Evolutionary conservation across 2,113 vertebrate species (phyloP), one percentile per base, ranked within the genome.

Genomic region (Lutjanus erythropterus): DNA sequence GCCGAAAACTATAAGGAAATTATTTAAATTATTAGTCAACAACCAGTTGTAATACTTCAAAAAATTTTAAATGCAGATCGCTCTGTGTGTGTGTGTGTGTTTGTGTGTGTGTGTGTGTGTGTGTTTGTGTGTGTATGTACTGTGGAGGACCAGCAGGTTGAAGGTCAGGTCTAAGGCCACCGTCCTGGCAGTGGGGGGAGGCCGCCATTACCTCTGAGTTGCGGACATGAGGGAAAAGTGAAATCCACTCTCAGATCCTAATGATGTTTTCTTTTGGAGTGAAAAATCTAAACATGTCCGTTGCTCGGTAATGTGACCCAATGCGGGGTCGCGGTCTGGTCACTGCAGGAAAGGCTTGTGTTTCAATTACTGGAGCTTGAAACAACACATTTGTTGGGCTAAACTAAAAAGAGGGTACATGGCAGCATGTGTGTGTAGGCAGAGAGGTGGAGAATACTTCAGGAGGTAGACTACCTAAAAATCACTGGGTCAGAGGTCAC

Each of bases 231-330:
- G 90, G 86, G 92, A 91, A 92, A 93, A 92, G 91, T 88, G 89
- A 89, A 90, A 92, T 87, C 87, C 83, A 83, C 79, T 89, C 91
- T 86, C 80, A 83, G 79, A 89, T 93, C 88, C 92, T 93, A 92
- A 91, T 89, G 90, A 92, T 92, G 91, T 94, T 94, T 93, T 91
- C 89, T 91, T 92, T 92, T 47, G 85, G 90, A 91, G 76, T 81
- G 85, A 92, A 93, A 90, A 92, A 94, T 92, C 90, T 90, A 93
- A 95, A 94, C 92, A 93, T 86, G 87, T 89, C 94, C 90, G 81
- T 86, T 80, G 88, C 91, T 90, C 85, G 83, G 93, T 94, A 94
- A 95, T 58, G 86, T 85, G 93, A 95, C 92, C 92, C 89, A 35
- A 59, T 72, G 72, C 70, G 85, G 82, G 92, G 94, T 94, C 88